phyloP scores from a whole-genome alignment of 2,888 invertebrate species.

The Nyleta sp. region DNA sequence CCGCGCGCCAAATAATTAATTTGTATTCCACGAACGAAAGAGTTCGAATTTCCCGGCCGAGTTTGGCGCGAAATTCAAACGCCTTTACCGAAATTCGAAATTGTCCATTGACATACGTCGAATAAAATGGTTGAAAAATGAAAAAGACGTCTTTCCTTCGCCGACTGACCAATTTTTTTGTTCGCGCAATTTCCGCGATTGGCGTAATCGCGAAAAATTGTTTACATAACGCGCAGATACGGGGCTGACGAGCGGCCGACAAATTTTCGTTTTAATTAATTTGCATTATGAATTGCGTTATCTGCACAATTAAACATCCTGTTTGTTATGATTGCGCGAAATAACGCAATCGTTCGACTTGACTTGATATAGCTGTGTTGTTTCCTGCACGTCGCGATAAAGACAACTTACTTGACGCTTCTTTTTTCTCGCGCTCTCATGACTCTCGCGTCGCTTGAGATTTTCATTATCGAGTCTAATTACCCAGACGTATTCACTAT shows the following conservation, averaged over 20 bases:
- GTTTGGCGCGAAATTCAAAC: conserved; percentile 1
- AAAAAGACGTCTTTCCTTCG: no score
- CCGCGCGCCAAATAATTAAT: no score
- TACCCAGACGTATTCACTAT: no score
- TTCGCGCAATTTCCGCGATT: conserved; percentile 23
- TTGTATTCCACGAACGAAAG: no score
- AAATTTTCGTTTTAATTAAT: conserved; percentile 56
- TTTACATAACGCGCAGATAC: conserved; percentile 40
- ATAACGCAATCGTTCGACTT: conserved; percentile 46
- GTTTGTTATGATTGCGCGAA: conserved; percentile 52
- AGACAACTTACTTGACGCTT: conserved; percentile 15
- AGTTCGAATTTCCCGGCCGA: conserved; percentile 15
- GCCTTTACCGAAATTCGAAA: not conserved
- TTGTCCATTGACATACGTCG: not conserved
- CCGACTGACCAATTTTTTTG: no score
- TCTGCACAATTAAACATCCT: conserved; percentile 54
- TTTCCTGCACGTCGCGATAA: conserved; percentile 10
- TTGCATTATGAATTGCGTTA: conserved; percentile 46
- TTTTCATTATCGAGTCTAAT: conserved; percentile 26
- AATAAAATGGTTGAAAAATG: no score
- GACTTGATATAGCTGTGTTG: conserved; percentile 24
- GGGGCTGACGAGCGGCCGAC: conserved; percentile 31
- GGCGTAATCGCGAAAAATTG: conserved; percentile 32
- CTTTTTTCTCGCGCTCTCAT: no score
- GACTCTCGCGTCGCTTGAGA: not conserved